phyloP scores from a whole-genome alignment of 2,113 vertebrate species.

The Pteronura brasiliensis region DNA sequence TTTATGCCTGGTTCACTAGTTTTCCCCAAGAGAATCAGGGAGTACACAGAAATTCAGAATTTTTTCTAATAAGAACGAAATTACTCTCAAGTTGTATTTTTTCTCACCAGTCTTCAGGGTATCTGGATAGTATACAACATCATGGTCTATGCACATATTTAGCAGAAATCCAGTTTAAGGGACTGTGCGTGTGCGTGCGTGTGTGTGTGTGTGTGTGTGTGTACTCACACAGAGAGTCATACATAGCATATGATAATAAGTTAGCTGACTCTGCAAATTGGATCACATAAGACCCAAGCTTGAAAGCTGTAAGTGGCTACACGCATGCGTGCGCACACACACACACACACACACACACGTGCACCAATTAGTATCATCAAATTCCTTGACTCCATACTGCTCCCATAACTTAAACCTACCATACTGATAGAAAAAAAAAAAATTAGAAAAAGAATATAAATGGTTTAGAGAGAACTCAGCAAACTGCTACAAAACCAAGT shows the following conservation, averaged over 20 bases:
- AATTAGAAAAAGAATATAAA: background rate
- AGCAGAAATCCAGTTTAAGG: background rate
- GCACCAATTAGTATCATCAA: background rate
- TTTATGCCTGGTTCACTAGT: background rate
- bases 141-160: background rate
- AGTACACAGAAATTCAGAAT: background rate
- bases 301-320: background rate
- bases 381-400: background rate
- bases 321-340: accelerated
- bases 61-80: background rate
- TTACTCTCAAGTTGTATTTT: background rate
- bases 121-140: background rate
- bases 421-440: background rate
- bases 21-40: background rate
- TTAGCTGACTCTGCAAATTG: background rate
- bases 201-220: background rate
- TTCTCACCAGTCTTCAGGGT: background rate
- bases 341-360: background rate
- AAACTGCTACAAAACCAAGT: background rate
- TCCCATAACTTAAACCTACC: background rate
- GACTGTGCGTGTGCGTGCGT: too few species aligned
- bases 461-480: background rate
- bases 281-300: background rate
- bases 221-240: background rate
- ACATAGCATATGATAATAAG: background rate